Evolutionary conservation across 1,140 invertebrate genomes (phyloP).

Genomic region (Orussus abietinus): DNA sequence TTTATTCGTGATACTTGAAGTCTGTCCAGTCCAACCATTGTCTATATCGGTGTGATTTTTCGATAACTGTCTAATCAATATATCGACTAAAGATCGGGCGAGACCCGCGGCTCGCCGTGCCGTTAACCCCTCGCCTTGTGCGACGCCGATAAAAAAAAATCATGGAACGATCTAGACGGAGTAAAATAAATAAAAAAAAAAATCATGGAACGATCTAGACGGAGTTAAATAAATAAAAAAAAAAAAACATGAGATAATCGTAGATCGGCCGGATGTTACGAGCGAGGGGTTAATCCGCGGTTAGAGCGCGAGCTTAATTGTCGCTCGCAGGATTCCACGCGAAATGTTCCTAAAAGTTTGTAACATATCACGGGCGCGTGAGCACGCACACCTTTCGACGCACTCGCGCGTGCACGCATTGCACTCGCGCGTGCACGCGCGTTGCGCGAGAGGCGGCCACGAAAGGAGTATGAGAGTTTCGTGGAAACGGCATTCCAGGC

Average conservation of each 20-base stretch:
- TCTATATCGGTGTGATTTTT: slow-evolving; percentile 53
- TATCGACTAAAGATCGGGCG: slow-evolving; percentile 36
- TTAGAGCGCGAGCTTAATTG: slow-evolving; percentile 29
- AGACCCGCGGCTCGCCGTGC: too few species aligned
- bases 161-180: too few species aligned
- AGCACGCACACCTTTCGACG: slow-evolving; percentile 11
- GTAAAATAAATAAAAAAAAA: too few species aligned
- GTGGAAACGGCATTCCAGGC: slow-evolving; percentile 37
- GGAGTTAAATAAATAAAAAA: not conserved
- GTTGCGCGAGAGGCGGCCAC: slow-evolving; percentile 23
- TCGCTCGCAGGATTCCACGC: slow-evolving; percentile 42
- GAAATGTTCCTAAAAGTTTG: slow-evolving; percentile 53
- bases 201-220: not conserved
- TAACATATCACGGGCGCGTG: slow-evolving; percentile 45
- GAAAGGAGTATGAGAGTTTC: slow-evolving; percentile 28
- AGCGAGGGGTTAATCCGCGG: too few species aligned
- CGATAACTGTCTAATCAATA: slow-evolving; percentile 52
- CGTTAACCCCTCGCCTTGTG: too few species aligned
- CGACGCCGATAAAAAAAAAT: too few species aligned
- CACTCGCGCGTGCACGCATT: too few species aligned
- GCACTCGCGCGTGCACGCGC: too few species aligned
- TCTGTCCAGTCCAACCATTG: slow-evolving; percentile 49
- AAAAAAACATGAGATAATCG: slow-evolving; percentile 4
- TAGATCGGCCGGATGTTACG: too few species aligned
- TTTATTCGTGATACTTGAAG: slow-evolving; percentile 45